Base-by-base conservation (phyloP, 2,888 invertebrate genomes). In the Agrotis ipsilon region DNA sequence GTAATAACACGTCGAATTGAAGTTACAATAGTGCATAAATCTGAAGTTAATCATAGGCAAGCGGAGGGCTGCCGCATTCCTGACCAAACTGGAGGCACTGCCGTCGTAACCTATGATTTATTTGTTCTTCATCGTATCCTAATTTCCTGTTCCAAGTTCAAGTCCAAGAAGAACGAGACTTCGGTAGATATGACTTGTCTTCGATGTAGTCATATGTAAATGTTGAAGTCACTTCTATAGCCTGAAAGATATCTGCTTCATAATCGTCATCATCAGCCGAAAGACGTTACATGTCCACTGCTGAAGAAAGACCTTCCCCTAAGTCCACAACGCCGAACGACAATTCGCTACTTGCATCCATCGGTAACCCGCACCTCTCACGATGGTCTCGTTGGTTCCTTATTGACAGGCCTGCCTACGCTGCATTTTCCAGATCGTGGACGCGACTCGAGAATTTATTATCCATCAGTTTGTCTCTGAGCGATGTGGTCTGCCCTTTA, bases 21-120 rank as follows among this genome's bases (percentile, higher is more conserved):
- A 79, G 54, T 60, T 43, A 75, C 60, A 75, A 70, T 66, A 66
- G 63, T 66, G 21, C 59, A 78, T 80, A 75, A 75, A 78, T 78
- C 65, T 24, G 16, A 46, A 68, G 27, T 48, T 32, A 68, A 80
- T 66, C 52, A 63, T 60, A 55, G 68, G 1, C n/a, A 32, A 46
- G 45, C 46, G 7, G 54, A 55, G n/a, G 18, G 18, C 52, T 46
- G 48, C 66, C 52, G 66, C 76, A 75, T 66, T 69, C 81, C 27
- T 18, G 18, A 46, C 45, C 11, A 65, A 61, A 43, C 60, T 24
- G 27, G 39, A 74, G 52, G 52, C 19, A 61, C 43, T 52, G 16
- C 27, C 43, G 62, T 59, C 51, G 21, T 27, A 39, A 51, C 59
- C 46, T 19, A 46, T 69, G 48, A 58, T 79, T 77, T 65, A 54